These are phyloP conservation scores for Endomychus coccineus DNA, from an alignment of 2,888 invertebrate genomes.

Conservation along the genomic window DNA sequence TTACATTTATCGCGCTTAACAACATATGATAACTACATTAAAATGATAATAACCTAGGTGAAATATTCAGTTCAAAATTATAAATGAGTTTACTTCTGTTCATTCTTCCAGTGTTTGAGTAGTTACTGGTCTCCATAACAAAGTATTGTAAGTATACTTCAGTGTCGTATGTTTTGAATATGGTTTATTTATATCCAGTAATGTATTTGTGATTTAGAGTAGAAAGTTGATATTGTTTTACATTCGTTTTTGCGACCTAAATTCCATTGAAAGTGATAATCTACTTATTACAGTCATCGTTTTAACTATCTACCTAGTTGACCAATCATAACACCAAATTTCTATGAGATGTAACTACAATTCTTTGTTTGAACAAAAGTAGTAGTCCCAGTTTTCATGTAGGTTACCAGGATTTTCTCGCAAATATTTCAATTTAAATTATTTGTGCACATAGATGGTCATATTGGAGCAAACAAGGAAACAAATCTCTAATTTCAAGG, in stretches of 20 bases:
- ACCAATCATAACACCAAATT: too few species aligned
- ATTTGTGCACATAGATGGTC: too few species aligned
- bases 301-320: too few species aligned
- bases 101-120: conserved; percentile 34
- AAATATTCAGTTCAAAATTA: conserved; percentile 11
- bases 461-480: too few species aligned
- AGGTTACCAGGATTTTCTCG: too few species aligned
- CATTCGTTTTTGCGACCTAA: conserved; percentile 43
- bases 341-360: too few species aligned
- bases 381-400: too few species aligned
- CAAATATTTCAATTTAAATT: too few species aligned
- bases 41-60: conserved; percentile 16
- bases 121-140: conserved; percentile 37
- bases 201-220: conserved; percentile 27
- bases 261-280: conserved; percentile 34
- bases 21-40: conserved; percentile 14
- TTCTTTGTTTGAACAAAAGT: too few species aligned
- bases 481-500: too few species aligned
- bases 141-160: conserved; percentile 37
- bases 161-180: conserved; percentile 13
- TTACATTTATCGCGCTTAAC: conserved; percentile 12
- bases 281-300: conserved; percentile 18
- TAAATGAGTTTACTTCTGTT: conserved; percentile 13
- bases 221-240: conserved; percentile 38
- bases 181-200: conserved; percentile 12